phyloP scores from a whole-genome alignment of 1,140 invertebrate genomes.

The Microplitis mediator region DNA sequence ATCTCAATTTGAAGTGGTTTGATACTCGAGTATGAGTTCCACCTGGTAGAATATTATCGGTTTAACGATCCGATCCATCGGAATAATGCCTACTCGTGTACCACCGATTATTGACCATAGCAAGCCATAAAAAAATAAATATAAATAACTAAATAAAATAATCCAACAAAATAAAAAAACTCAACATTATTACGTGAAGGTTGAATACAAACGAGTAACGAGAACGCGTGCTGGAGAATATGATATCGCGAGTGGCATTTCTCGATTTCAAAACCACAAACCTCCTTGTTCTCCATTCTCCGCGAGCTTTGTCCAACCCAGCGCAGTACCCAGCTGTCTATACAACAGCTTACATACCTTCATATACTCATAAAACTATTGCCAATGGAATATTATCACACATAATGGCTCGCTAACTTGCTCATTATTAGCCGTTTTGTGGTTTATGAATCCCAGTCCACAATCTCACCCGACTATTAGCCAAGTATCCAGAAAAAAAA shows the following conservation, averaged over 20 bases:
- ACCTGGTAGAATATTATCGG: not conserved
- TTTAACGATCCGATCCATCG: not conserved
- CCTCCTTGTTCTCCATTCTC: conserved; percentile 4
- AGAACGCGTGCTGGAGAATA: conserved; percentile 32
- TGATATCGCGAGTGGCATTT: conserved; percentile 42
- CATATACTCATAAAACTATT: no score
- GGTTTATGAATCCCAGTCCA: conserved; percentile 20
- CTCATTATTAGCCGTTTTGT: conserved; percentile 18
- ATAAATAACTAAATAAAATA: not conserved
- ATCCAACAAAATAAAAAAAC: not conserved
- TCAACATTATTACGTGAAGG: conserved; percentile 5
- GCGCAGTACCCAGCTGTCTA: not conserved
- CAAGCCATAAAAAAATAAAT: not conserved
- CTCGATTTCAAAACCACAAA: conserved; percentile 46
- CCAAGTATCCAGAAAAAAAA: not conserved
- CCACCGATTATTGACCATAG: not conserved
- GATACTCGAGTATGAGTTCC: not conserved
- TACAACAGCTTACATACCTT: conserved; percentile 11
- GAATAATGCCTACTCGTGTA: not conserved
- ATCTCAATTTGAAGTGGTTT: not conserved
- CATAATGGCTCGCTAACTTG: no score
- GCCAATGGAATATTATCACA: no score
- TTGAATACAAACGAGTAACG: conserved; percentile 20
- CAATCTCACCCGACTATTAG: conserved; percentile 19
- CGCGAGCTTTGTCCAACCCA: not conserved